Base-by-base conservation (phyloP, 2,113 vertebrate genomes). In the Strix aluco region DNA sequence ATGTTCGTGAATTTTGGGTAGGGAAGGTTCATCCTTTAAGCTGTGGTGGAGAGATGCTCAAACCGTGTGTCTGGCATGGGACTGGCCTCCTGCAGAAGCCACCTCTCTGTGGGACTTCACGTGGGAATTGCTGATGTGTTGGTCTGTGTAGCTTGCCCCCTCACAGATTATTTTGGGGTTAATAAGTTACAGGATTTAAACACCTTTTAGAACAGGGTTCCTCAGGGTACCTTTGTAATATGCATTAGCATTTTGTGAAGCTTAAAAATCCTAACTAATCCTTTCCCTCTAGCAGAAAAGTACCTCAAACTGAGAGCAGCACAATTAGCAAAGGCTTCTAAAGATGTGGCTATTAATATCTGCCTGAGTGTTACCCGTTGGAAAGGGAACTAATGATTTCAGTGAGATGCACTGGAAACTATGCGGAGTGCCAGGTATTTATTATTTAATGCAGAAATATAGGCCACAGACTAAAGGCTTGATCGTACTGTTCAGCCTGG, bases 361-460 rank as follows among this genome's bases (percentile, higher is more conserved):
- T 94, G 84, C 86, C 71, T 77, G 83, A 94, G 70, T 55, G 67
- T 85, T 89, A 80, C 66, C 86, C 78, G 58, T 91, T 30, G 86
- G 81, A 96, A 96, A 51, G 81, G 91, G 84, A 90, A 83, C 42
- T 95, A 26, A 82, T 86, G 83, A 90, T 95, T 94, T 85, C 81
- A 69, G 89, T 49, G 94, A 94, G 89, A 95, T 90, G 74, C 87
- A 10, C 90, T 96, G 97, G 96, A 97, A 97, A 58, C 62, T 65
- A 27, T 91, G 81, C 15, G 8, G 71, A 92, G 84, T 70, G 84
- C 93, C 94, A 95, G 92, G 91, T 97, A 96, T 96, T 95, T 97
- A 96, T 95, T 95, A 95, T 97, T 97, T 97, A 96, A 96, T 90
- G 95, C 81, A 91, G 89, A 95, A 97, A 95, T 95, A 74, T 97